These are phyloP conservation scores for Pelochelys cantorii DNA, from an alignment of 2,797 vertebrate genomes.

Conservation along the genomic window DNA sequence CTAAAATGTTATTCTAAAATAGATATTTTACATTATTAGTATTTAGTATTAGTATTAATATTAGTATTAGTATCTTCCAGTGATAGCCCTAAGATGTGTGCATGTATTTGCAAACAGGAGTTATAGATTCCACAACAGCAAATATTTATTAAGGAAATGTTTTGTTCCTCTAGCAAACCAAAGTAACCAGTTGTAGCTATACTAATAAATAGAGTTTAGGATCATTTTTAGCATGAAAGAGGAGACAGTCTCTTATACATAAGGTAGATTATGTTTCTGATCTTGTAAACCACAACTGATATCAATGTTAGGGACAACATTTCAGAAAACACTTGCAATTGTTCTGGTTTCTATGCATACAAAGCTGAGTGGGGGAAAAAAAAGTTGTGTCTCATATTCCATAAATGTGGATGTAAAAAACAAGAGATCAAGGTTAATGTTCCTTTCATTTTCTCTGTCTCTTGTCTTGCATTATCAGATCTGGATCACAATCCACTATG, in stretches of 20 bases:
- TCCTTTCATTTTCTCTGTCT: not conserved
- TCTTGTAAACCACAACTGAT: slow-evolving; percentile 44
- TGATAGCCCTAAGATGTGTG: not conserved
- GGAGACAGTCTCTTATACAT: not conserved
- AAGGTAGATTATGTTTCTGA: slow-evolving; percentile 9
- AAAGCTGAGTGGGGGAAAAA: not conserved
- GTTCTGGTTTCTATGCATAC: not conserved
- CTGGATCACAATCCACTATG: not conserved
- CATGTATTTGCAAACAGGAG: not conserved
- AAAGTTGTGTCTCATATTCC: not conserved
- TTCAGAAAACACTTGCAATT: slow-evolving; percentile 28
- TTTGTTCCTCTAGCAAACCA: not conserved
- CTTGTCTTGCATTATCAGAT: not conserved
- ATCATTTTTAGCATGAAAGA: not conserved
- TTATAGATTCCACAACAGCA: not conserved
- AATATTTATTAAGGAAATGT: not conserved
- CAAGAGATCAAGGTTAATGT: not conserved
- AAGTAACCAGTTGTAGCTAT: not conserved
- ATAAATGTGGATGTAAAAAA: not conserved
- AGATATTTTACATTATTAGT: not conserved
- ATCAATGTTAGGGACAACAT: not conserved
- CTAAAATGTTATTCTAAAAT: not conserved
- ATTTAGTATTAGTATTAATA: not conserved
- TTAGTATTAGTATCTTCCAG: not conserved
- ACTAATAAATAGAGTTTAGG: not conserved